Base-by-base conservation (phyloP, 2,888 invertebrate species). In the Amphipyra berbera region DNA sequence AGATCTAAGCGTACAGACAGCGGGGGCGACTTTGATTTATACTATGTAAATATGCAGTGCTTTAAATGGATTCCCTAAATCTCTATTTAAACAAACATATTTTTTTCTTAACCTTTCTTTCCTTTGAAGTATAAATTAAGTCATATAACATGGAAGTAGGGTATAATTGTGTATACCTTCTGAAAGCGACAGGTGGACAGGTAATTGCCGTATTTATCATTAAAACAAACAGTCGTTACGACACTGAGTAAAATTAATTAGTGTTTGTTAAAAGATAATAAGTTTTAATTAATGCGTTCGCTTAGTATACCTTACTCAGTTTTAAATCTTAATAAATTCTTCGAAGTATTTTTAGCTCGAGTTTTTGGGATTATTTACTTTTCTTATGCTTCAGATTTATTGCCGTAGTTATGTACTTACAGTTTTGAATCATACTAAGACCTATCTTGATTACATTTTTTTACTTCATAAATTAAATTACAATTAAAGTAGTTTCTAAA, bases 121-220 rank as follows among this genome's bases (percentile, higher is more conserved):
- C 37, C 10, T 37, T 7, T 1, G 6, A 27, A 9, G 9, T 56
- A 61, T 33, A 42, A 56, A 74, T 57, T 42, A 44, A 45, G 27
- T 45, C 4, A 8, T 42, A 13, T 30, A 33, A 8, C 45, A 38
- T n/a, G 37, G 38, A 61, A 63, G 45, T 40, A 40, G 6, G 13
- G 21, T 60, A 61, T 66, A 53, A 64, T 66, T 58, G 37, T 61
- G 41, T 66, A 60, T 52, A 62, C 38, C 55, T 57, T 42, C 37
- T 58, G 62, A 65, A 69, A 64, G 59, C 62, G 63, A 58, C 61
- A 67, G 66, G 69, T 54, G 67, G 46, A 61, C 15, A 57, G 60
- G 61, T 83, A 85, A 86, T 83, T 82, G 64, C 81, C 79, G n/a
- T 85, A 86, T 84, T 86, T 84, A 85, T 87, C 83, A 84, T 84